These are phyloP conservation scores for Pachyrhynchus sulphureomaculatus DNA, from an alignment of 1,140 invertebrate species.

Conservation along the genomic window DNA sequence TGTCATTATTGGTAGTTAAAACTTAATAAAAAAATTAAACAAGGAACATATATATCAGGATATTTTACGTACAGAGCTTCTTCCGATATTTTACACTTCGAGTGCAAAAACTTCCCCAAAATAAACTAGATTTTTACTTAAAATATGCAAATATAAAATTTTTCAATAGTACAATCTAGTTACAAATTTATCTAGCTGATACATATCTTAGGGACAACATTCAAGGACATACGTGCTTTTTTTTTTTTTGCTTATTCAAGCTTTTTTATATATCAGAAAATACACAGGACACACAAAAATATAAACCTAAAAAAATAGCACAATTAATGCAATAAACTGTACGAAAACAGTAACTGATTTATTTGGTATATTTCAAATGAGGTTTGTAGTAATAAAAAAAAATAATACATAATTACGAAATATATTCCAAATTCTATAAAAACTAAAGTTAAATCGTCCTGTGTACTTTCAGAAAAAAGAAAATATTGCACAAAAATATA, in stretches of 20 bases:
- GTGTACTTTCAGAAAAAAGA: not conserved
- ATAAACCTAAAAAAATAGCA: too few relatives aligned
- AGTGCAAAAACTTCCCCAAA: not conserved
- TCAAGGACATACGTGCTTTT: constrained; percentile 10
- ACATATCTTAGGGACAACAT: constrained; percentile 24
- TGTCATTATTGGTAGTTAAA: too few relatives aligned
- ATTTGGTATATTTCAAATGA: too few relatives aligned
- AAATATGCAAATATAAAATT: constrained; percentile 19
- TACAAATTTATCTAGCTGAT: constrained; percentile 29
- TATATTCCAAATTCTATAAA: too few relatives aligned
- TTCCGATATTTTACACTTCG: not conserved
- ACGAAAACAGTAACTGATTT: too few relatives aligned
- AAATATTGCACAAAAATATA: not conserved
- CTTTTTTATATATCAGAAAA: not conserved
- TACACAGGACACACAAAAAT: too few relatives aligned
- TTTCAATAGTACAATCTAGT: constrained; percentile 29
- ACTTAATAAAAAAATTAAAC: too few relatives aligned
- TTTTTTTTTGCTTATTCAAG: not conserved
- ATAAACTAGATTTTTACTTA: not conserved
- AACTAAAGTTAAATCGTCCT: not conserved
- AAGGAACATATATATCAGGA: too few relatives aligned
- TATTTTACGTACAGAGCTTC: too few relatives aligned
- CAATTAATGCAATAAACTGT: too few relatives aligned
- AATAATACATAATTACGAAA: too few relatives aligned
- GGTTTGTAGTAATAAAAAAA: too few relatives aligned